Evolutionary conservation across 2,797 vertebrate genomes (phyloP).

Genomic region (Enteromius viviparus): DNA sequence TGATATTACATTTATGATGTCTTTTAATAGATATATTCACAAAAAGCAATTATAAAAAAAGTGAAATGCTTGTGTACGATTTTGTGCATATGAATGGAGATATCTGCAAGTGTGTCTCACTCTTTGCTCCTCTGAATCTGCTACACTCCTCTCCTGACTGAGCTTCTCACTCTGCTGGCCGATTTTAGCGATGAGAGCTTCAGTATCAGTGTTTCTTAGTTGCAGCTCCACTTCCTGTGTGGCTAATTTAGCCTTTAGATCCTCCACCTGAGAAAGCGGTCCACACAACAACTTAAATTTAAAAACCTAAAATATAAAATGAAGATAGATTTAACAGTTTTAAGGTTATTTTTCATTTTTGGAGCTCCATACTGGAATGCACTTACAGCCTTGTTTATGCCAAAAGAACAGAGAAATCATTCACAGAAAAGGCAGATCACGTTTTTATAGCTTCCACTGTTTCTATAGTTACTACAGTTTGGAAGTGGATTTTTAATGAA

Average conservation of each 20-base stretch:
- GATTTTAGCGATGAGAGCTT: slow-evolving; percentile 78
- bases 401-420: neutral
- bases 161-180: slow-evolving; percentile 77
- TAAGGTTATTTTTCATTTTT: neutral
- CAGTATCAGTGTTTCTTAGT: slow-evolving; percentile 83
- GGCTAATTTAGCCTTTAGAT: slow-evolving; percentile 86
- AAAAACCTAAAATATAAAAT: neutral
- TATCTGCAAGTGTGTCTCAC: slow-evolving; percentile 55
- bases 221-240: slow-evolving; percentile 86
- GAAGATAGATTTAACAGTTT: neutral
- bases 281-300: neutral
- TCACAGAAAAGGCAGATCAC: neutral
- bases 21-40: neutral
- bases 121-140: slow-evolving; percentile 75
- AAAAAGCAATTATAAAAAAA: neutral
- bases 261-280: slow-evolving; percentile 81
- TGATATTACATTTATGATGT: slow-evolving; percentile 40
- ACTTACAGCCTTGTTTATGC: neutral
- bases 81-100: neutral
- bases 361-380: neutral
- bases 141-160: slow-evolving; percentile 73
- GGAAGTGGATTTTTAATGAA: neutral
- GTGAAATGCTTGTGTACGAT: neutral
- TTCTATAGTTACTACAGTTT: neutral
- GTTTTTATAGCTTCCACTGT: neutral